Evolutionary conservation across 2,113 vertebrate species (phyloP), one percentile per base, ranked within the genome.

Genomic region (Picathartes gymnocephalus): DNA sequence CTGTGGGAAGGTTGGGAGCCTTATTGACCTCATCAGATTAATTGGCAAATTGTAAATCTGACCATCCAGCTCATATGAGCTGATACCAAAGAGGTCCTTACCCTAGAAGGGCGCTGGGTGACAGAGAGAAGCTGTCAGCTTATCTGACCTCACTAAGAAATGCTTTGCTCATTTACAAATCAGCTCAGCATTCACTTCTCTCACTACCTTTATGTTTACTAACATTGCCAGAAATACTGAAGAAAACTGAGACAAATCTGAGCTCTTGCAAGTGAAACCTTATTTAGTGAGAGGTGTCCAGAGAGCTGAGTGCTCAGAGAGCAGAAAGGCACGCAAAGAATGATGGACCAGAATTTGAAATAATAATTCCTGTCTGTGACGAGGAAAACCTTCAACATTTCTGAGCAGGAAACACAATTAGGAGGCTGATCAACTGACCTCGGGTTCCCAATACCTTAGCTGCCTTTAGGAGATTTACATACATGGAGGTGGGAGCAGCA

Each of bases 11-110:
- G 93, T 85, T 8, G 5, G 84, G 89, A 81, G 57, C 78, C 81
- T 88, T n/a, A 86, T 50, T 30, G 25, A 95, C 96, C 79, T 90
- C 91, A 78, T 50, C 88, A 89, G 73, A 70, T 86, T 83, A 86
- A 96, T 11, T 22, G 30, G 86, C 82, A 97, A 95, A 97, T 84
- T 97, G 80, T 94, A 90, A 73, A 95, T 86, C 88, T 96, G 94
- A 88, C 82, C 90, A 95, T 94, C 90, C 94, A 93, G 90, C 77
- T 96, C 87, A 79, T 69, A 88, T 57, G 61, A 70, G 77, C 84
- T 95, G 90, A 89, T 81, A 97, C 71, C 90, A 94, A 81, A 64
- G 48, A 53, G 37, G 28, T 62, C 58, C 42, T 47, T 61, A 70
- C 22, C 54, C 70, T 64, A 54, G 47, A 72, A 72, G 22, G 39